Conservation (phyloP, 2,113 vertebrate genomes). For the Meleagris gallopavo region DNA sequence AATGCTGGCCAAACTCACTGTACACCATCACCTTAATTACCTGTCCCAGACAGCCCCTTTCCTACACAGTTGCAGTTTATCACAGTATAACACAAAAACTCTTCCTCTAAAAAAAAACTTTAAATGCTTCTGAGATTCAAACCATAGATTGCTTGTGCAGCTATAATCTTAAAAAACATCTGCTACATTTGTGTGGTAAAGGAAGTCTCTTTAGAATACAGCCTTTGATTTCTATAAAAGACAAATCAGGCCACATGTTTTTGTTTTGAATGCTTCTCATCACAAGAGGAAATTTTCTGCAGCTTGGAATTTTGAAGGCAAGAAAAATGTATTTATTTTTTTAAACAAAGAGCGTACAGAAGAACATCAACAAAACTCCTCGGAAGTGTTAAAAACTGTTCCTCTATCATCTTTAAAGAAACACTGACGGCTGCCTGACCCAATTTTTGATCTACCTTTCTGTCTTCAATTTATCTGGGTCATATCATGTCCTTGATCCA, state of each 20-base stretch:
- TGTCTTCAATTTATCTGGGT: constrained; percentile 31
- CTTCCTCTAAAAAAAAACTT: constrained; percentile 75
- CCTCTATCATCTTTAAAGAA: constrained; percentile 65
- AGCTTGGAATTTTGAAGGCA: constrained; percentile 81
- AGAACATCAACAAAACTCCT: constrained; percentile 74
- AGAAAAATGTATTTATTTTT: constrained; percentile 76
- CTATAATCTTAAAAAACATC: constrained; percentile 82
- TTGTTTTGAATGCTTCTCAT: constrained; percentile 84
- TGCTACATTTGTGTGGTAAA: constrained; percentile 83
- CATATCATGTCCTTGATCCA: constrained; percentile 9
- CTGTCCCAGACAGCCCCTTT: constrained; percentile 63
- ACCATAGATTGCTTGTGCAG: constrained; percentile 74
- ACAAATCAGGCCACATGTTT: constrained; percentile 83
- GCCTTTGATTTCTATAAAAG: constrained; percentile 84
- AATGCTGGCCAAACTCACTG: constrained; percentile 60
- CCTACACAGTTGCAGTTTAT: constrained; percentile 51
- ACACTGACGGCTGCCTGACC: constrained; percentile 15
- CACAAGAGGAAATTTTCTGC: constrained; percentile 82
- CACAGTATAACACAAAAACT: constrained; percentile 66
- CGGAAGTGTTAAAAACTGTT: constrained; percentile 65
- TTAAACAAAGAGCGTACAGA: constrained; percentile 71
- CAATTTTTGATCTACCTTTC: constrained; percentile 65
- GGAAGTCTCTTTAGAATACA: constrained; percentile 78
- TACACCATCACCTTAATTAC: constrained; percentile 62
- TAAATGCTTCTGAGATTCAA: constrained; percentile 74